These are phyloP conservation scores for Pseudococcus longispinus DNA, from an alignment of 2,888 invertebrate genomes.

Conservation along the genomic window DNA sequence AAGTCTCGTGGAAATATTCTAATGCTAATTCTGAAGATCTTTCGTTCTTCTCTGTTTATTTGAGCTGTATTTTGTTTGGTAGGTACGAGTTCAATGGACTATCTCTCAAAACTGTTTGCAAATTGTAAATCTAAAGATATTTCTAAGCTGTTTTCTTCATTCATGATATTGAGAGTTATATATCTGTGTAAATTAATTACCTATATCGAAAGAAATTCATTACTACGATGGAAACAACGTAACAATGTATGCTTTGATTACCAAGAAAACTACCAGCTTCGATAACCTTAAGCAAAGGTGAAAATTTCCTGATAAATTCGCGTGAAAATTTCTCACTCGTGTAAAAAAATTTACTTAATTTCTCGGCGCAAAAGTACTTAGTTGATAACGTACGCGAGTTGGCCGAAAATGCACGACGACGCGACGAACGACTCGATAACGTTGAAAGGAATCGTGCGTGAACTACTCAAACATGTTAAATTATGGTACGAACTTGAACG, in stretches of 20 bases:
- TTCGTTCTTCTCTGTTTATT: too few relatives aligned
- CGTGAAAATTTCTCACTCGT: background rate
- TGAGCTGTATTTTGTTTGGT: too few relatives aligned
- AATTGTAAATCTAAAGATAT: too few relatives aligned
- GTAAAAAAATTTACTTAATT: background rate
- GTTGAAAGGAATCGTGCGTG: slow-evolving; percentile 27
- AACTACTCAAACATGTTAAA: slow-evolving; percentile 41
- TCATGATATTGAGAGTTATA: background rate
- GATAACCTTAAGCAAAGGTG: background rate
- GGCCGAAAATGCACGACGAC: slow-evolving; percentile 1
- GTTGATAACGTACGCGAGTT: background rate
- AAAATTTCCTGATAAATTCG: background rate
- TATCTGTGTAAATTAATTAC: background rate
- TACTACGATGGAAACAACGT: background rate
- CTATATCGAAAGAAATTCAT: background rate
- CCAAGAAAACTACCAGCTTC: background rate
- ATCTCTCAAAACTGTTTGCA: too few relatives aligned
- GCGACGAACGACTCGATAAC: slow-evolving; percentile 45
- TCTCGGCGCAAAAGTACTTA: background rate
- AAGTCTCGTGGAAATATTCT: too few relatives aligned
- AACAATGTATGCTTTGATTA: background rate
- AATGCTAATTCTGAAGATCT: too few relatives aligned
- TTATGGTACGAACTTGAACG: slow-evolving; percentile 51
- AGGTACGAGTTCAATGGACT: too few relatives aligned
- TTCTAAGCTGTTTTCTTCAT: too few relatives aligned